Conservation (phyloP, 2,797 vertebrate species). For the Sebastes wilsoni region DNA sequence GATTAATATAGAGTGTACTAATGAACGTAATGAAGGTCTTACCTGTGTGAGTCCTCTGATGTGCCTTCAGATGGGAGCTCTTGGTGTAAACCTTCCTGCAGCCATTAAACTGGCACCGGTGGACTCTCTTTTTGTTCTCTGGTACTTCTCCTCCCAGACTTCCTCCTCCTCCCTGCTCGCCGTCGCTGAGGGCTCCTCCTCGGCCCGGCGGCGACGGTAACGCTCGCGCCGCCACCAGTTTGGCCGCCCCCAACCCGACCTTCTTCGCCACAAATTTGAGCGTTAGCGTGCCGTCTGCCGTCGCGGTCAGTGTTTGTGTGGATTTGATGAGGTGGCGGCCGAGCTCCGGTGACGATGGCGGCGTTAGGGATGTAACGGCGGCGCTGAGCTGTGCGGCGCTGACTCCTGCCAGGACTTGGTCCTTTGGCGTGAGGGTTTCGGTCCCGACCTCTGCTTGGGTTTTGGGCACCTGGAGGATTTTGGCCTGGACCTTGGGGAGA, state of each 20-base stretch:
- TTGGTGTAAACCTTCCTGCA: conserved; percentile 98
- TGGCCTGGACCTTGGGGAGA: conserved; percentile 87
- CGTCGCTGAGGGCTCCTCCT: conserved; percentile 88
- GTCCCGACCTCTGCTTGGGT: conserved; percentile 38
- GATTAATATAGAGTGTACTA: no score
- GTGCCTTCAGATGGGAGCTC: conserved; percentile 96
- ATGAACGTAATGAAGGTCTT: conserved; percentile 43
- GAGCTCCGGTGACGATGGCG: conserved; percentile 94
- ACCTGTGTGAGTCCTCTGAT: conserved; percentile 98
- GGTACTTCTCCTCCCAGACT: conserved; percentile 83
- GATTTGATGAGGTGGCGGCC: conserved; percentile 93
- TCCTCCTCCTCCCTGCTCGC: conserved; percentile 85
- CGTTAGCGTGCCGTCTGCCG: conserved; percentile 89
- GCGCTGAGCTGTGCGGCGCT: conserved; percentile 93
- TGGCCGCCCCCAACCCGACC: conserved; percentile 85
- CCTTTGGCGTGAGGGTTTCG: conserved; percentile 72
- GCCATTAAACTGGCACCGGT: conserved; percentile 95
- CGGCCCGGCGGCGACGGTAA: conserved; percentile 82
- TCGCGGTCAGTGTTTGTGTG: conserved; percentile 88
- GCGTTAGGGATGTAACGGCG: conserved; percentile 93
- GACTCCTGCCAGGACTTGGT: conserved; percentile 73
- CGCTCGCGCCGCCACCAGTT: conserved; percentile 83
- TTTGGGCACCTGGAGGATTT: conserved; percentile 77
- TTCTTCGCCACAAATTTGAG: conserved; percentile 94
- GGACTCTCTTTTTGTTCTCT: conserved; percentile 96